Conservation (phyloP, 2,888 invertebrate species). For the Rotaria sp. region DNA sequence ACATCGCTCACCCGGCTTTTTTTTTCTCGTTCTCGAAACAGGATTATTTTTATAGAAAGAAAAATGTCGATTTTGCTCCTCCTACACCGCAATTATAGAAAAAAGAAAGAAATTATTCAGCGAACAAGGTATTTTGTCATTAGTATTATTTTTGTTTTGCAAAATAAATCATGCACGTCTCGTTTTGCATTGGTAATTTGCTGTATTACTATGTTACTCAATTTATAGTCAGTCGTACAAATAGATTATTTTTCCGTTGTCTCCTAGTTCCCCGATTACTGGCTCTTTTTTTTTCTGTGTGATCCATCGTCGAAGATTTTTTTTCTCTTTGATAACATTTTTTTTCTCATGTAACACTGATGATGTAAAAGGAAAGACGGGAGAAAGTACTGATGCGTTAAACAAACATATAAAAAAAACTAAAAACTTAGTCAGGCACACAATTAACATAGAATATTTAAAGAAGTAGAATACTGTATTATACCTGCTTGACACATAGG, state of each 20-base stretch:
- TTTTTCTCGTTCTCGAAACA: neutral
- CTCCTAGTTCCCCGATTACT: too few relatives aligned
- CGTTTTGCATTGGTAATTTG: too few relatives aligned
- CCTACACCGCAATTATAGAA: neutral
- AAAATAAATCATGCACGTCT: neutral
- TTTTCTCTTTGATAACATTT: too few relatives aligned
- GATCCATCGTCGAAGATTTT: too few relatives aligned
- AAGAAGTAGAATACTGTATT: too few relatives aligned
- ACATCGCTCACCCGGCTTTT: neutral
- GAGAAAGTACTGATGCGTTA: neutral
- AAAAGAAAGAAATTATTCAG: neutral
- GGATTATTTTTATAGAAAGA: neutral
- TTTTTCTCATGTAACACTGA: neutral
- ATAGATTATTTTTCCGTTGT: too few relatives aligned
- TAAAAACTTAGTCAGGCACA: neutral
- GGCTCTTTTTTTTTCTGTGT: too few relatives aligned
- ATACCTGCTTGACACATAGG: constrained; percentile 12
- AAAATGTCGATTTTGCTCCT: neutral
- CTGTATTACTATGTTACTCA: too few relatives aligned
- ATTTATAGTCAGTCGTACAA: too few relatives aligned
- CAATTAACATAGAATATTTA: neutral
- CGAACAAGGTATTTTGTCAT: neutral
- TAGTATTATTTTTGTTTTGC: neutral
- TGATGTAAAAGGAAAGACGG: neutral
- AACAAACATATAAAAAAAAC: neutral